These are phyloP conservation scores for Apodemus speciosus DNA, from an alignment of 2,113 vertebrate genomes.

Conservation along the genomic window DNA sequence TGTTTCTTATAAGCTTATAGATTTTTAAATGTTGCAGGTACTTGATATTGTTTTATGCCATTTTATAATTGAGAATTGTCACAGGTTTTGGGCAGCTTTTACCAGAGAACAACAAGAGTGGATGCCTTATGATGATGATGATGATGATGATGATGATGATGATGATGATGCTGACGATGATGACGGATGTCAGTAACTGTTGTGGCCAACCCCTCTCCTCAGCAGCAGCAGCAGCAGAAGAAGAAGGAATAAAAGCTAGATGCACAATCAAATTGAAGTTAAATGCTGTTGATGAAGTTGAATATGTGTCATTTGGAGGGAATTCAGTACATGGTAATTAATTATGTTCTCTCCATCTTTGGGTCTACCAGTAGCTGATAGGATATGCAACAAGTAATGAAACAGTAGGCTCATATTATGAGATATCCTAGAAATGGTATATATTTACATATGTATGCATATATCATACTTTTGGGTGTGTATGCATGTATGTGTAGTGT, in stretches of 20 bases:
- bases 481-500: neutral
- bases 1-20: constrained; percentile 1
- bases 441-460: neutral
- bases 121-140: neutral
- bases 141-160: no score
- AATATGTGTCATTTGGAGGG: neutral
- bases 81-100: neutral
- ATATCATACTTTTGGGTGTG: neutral
- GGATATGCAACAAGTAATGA: neutral
- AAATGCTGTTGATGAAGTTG: neutral
- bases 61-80: neutral
- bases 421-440: neutral
- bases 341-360: neutral
- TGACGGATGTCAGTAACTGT: neutral
- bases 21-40: neutral
- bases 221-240: no score
- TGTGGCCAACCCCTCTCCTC: neutral
- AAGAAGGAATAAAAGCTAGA: neutral
- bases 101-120: neutral
- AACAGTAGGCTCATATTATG: neutral
- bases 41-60: neutral
- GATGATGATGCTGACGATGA: no score
- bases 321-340: neutral
- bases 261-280: constrained; percentile 3
- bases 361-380: neutral